Evolutionary conservation across 2,113 vertebrate species (phyloP).

Genomic region (Caloenas nicobarica): DNA sequence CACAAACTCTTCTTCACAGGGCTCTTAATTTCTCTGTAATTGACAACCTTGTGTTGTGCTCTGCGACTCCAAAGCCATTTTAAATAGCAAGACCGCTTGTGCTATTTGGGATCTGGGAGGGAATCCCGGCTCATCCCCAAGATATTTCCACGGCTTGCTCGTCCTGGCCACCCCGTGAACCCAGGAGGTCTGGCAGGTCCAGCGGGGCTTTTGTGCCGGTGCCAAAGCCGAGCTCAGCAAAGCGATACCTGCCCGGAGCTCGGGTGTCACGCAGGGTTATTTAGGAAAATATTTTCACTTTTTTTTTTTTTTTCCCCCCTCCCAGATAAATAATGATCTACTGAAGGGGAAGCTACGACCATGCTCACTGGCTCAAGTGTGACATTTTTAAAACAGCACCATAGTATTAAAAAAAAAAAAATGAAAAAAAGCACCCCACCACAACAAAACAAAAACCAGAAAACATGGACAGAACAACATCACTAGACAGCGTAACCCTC

Average conservation of each 20-base stretch:
- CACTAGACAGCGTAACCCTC: not conserved
- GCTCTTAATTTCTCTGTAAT: not conserved
- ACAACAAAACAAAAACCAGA: too few species aligned
- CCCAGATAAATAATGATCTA: not conserved
- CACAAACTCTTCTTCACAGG: not conserved
- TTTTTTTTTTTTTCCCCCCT: accelerated
- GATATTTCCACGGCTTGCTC: not conserved
- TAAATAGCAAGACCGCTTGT: not conserved
- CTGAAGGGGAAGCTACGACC: not conserved
- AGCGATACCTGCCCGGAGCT: not conserved
- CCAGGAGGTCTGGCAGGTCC: conserved; percentile 23
- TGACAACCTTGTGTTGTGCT: not conserved
- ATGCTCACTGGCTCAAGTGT: accelerated
- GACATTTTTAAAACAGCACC: not conserved
- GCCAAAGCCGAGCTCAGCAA: conserved; percentile 43
- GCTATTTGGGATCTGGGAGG: not conserved
- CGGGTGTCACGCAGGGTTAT: accelerated
- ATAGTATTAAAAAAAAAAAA: not conserved
- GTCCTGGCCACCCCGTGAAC: conserved; percentile 53
- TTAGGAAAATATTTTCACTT: not conserved
- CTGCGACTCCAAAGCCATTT: not conserved
- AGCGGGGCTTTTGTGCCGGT: not conserved
- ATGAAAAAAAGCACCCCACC: too few species aligned
- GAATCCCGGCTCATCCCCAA: conserved; percentile 17
- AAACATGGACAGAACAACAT: too few species aligned